Base-by-base conservation (phyloP, 2,797 vertebrate species). In the Macroramphosus scolopax region DNA sequence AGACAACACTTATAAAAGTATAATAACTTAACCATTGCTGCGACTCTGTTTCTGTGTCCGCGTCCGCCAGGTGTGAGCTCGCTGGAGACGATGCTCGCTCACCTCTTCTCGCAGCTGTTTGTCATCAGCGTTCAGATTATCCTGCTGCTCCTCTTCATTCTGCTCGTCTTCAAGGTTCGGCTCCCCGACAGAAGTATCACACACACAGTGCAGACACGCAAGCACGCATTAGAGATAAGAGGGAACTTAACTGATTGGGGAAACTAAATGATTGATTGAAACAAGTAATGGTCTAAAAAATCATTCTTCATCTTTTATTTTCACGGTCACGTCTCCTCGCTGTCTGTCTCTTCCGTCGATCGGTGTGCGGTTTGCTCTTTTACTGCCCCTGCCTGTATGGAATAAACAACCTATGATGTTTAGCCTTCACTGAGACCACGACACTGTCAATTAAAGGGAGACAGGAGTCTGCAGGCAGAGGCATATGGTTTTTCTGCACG, bases 51-150 rank as follows among this genome's bases (percentile, higher is more conserved):
- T 50, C 13, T n/a, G 20, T 22, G 20, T 22, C 6, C 6, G 20
- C 20, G 20, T 14, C 24, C 3, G 0, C 9, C 68, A 91, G 88
- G 87, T 31, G 80, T 88, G 51, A 91, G 85, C 63, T 87, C 84
- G 48, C 42, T 83, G 59, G 86, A 88, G 64, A 81, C 65, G 12
- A 81, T 89, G 82, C 75, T 92, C 83, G 78, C 80, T 70, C 86
- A 84, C 32, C 83, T 88, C 57, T 86, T 90, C 80, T 91, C 86
- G 40, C 85, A 85, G 80, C 70, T 84, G 41, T 86, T 91, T 39
- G 82, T 90, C 83, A 90, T 87, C 64, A 84, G 85, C 22, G 66
- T 88, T 35, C 86, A 92, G 79, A 86, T 89, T 85, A 51, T 77
- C 59, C 26, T 88, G 44, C 72, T 83, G 71, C 87, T 92, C 15